A percentile compares a stretch with the other conserved stretches of the same genome.
phyloP scores from a whole-genome alignment of 92 coral and sea anemone species.

The Phenganax marumi region DNA sequence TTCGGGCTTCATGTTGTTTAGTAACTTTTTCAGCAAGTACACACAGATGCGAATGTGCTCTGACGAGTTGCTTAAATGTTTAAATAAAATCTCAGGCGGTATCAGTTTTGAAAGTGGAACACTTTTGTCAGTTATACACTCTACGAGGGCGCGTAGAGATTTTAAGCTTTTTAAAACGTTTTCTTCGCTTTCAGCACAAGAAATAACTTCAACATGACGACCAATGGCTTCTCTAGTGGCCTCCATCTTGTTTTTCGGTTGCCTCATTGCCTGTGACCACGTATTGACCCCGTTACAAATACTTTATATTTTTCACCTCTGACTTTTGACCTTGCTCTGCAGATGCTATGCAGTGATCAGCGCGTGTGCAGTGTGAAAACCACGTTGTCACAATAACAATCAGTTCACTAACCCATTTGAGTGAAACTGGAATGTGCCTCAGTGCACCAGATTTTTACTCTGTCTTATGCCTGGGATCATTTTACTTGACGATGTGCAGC shows the following conservation, averaged over 20 bases:
- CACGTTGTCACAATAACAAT: no score
- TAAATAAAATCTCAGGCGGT: constrained; percentile 18
- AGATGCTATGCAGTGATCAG: no score
- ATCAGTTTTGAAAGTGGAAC: constrained; percentile 21
- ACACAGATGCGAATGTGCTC: constrained; percentile 65
- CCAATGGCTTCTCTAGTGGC: constrained; percentile 46
- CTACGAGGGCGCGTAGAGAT: constrained; percentile 16
- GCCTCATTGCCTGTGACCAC: background rate
- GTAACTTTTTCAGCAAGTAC: constrained; percentile 72
- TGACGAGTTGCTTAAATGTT: constrained; percentile 33
- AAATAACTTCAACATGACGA: constrained; percentile 67
- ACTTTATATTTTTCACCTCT: no score
- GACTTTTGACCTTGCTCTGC: no score
- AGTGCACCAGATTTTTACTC: no score
- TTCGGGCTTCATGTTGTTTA: constrained; percentile 75
- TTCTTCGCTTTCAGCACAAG: constrained; percentile 61
- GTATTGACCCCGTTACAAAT: no score
- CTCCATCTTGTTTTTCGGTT: constrained; percentile 69
- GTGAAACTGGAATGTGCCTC: no score
- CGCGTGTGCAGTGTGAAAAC: no score
- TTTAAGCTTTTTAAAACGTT: constrained; percentile 29
- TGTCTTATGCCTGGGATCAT: no score
- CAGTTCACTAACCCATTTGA: no score
- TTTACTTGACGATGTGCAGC: no score
- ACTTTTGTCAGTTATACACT: constrained; percentile 7